Conservation (phyloP, 2,888 invertebrate species). For the Philhelius pedissequus region DNA sequence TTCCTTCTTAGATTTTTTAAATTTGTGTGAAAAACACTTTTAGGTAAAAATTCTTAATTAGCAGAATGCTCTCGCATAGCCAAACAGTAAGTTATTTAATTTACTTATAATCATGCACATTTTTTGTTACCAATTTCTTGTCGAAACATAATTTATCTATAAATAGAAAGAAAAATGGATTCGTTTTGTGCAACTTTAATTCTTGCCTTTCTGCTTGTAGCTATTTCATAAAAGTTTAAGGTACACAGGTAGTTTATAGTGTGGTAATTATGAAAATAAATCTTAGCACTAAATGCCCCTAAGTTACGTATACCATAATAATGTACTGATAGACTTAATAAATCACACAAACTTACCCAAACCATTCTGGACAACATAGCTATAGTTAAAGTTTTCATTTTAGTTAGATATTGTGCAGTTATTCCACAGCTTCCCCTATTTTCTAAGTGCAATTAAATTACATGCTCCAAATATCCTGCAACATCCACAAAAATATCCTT, state of each 20-base stretch:
- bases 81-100: too few relatives aligned
- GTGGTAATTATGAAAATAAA: neutral
- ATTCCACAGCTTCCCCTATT: neutral
- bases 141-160: too few relatives aligned
- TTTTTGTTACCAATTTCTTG: too few relatives aligned
- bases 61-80: too few relatives aligned
- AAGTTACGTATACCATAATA: neutral
- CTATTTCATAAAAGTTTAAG: neutral
- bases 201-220: fast-evolving
- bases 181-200: too few relatives aligned
- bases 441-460: conserved; percentile 65
- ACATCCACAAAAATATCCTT: conserved; percentile 64
- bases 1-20: too few relatives aligned
- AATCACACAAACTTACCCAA: conserved; percentile 42
- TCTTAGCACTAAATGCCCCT: conserved; percentile 8
- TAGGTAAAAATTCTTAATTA: too few relatives aligned
- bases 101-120: too few relatives aligned
- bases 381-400: neutral
- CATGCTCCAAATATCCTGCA: conserved; percentile 67
- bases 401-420: neutral
- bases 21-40: too few relatives aligned
- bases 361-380: conserved; percentile 12
- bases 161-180: too few relatives aligned
- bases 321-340: conserved; percentile 23
- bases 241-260: neutral